These are phyloP conservation scores for Datnioides undecimradiatus DNA, from an alignment of 2,113 vertebrate species.

Conservation along the genomic window DNA sequence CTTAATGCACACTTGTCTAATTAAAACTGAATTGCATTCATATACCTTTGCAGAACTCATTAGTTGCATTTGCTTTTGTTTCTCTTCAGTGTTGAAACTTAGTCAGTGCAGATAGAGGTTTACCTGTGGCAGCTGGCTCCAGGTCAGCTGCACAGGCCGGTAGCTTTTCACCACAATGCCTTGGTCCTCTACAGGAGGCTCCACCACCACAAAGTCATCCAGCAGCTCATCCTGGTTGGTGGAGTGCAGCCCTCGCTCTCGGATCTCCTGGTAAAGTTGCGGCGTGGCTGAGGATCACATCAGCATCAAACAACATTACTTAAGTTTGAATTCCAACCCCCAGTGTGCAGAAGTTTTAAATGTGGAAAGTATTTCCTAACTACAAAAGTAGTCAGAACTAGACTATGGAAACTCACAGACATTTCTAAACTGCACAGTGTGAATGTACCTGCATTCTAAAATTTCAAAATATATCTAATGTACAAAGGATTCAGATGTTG, in stretches of 20 bases:
- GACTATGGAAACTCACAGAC: background rate
- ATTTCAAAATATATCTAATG: background rate
- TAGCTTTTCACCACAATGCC: constrained; percentile 92
- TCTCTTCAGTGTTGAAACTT: background rate
- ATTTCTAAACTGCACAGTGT: background rate
- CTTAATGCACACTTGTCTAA: background rate
- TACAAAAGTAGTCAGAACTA: rapidly evolving
- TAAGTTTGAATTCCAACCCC: background rate
- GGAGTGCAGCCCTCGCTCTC: constrained; percentile 91
- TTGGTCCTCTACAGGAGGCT: constrained; percentile 65
- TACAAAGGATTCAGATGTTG: background rate
- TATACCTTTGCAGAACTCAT: background rate
- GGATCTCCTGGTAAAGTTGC: constrained; percentile 93
- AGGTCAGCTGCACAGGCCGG: constrained; percentile 88
- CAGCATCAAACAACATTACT: constrained; percentile 7
- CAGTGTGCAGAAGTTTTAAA: background rate
- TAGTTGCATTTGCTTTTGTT: background rate
- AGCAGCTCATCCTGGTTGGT: constrained; percentile 85
- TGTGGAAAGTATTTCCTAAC: background rate
- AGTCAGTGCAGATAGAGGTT: background rate
- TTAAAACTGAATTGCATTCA: background rate
- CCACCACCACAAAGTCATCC: constrained; percentile 80
- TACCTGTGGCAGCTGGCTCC: constrained; percentile 97
- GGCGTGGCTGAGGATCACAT: constrained; percentile 79
- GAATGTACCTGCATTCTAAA: background rate